These are phyloP conservation scores for Glyphotaelius pellucidus DNA, from an alignment of 2,888 invertebrate species.

Conservation along the genomic window DNA sequence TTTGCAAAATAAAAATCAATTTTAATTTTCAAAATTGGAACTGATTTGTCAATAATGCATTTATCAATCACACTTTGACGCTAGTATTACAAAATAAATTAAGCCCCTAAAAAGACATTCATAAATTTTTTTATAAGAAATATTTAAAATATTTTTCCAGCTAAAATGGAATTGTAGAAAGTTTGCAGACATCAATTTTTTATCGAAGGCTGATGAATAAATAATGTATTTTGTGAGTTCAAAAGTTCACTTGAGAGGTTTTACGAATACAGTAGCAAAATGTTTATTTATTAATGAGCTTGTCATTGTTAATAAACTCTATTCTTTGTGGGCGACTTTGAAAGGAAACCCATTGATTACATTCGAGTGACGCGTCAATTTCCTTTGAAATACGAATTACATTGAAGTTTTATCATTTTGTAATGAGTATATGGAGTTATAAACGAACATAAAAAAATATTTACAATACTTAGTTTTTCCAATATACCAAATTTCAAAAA, in stretches of 20 bases:
- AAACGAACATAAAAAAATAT: background rate
- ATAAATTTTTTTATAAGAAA: no score
- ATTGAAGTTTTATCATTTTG: background rate
- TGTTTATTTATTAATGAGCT: background rate
- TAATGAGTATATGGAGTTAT: background rate
- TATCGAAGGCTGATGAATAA: background rate
- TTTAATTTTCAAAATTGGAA: no score
- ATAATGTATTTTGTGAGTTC: background rate
- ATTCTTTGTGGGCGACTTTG: background rate
- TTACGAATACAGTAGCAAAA: background rate
- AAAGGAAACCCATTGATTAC: background rate
- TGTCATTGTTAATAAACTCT: background rate
- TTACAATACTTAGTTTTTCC: background rate
- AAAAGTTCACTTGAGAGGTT: background rate
- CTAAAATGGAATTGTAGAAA: background rate
- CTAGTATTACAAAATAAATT: no score
- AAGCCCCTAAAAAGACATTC: no score
- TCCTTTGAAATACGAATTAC: background rate
- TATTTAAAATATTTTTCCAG: no score
- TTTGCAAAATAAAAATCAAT: no score
- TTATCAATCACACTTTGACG: no score
- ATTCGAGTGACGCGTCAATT: background rate
- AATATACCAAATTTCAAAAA: background rate
- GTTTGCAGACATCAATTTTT: background rate
- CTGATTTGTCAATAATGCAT: no score